A percentile compares a stretch with the other conserved stretches of the same genome.
phyloP scores from a whole-genome alignment of 2,888 invertebrate species.

The Lordiphosa fenestrarum region DNA sequence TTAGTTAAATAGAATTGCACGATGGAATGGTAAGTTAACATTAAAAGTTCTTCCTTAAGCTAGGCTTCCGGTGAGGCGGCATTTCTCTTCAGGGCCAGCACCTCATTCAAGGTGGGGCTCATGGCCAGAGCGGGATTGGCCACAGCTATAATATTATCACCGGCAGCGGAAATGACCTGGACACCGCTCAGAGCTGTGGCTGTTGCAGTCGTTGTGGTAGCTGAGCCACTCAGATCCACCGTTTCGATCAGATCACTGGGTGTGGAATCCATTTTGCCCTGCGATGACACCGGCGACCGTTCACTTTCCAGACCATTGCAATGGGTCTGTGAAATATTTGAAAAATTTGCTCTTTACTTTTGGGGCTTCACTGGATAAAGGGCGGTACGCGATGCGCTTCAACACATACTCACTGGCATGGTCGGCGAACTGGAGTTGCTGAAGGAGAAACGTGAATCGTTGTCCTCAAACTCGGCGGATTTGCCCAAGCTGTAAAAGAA shows the following conservation, averaged over 20 bases:
- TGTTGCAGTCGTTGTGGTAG: slow-evolving; percentile 6
- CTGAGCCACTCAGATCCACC: slow-evolving; percentile 43
- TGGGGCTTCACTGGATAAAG: slow-evolving; percentile 2
- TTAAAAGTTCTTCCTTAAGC: background rate
- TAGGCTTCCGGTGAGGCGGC: slow-evolving; percentile 76
- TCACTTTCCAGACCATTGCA: slow-evolving; percentile 70
- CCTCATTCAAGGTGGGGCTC: slow-evolving; percentile 81
- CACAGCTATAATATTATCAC: slow-evolving; percentile 93
- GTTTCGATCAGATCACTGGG: slow-evolving; percentile 41
- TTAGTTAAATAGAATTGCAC: slow-evolving; percentile 55
- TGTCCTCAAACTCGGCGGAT: slow-evolving; percentile 79
- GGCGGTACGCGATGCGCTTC: slow-evolving; percentile 31
- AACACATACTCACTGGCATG: slow-evolving; percentile 81
- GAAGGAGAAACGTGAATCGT: slow-evolving; percentile 88
- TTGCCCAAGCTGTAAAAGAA: slow-evolving; percentile 59
- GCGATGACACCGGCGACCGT: slow-evolving; percentile 40
- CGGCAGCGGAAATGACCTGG: slow-evolving; percentile 91
- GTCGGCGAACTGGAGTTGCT: slow-evolving; percentile 89
- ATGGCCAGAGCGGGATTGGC: slow-evolving; percentile 91
- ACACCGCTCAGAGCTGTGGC: slow-evolving; percentile 80
- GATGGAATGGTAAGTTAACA: background rate
- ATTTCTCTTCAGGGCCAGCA: slow-evolving; percentile 77
- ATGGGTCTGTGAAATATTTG: slow-evolving; percentile 45
- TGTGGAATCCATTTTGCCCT: slow-evolving; percentile 24
- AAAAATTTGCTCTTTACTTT: slow-evolving; percentile 10